Evolutionary conservation across 2,888 invertebrate species (phyloP), one percentile per base, ranked within the genome.

Genomic region (Caenorhabditis sp.): DNA sequence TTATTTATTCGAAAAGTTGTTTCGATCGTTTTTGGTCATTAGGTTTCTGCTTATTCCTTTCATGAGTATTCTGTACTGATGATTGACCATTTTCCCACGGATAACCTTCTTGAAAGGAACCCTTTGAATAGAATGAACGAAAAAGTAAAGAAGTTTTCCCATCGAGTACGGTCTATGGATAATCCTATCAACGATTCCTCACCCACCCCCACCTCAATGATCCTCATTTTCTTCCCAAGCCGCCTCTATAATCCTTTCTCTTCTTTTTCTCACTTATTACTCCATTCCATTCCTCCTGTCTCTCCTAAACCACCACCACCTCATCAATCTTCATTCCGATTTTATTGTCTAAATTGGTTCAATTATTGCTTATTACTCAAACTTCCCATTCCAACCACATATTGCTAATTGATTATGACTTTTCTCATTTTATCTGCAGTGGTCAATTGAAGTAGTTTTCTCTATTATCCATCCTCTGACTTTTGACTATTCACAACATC

Each of bases 271-370:
- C 38, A 24, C 26, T 54, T 22, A 54, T 12, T 14, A 31, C 38
- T 44, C 66, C 31, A 35, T 28, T 19, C 16, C 28, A 8, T 19
- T 35, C 47, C 7, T 28, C 51, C 54, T 58, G 24, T 58, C 58
- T 28, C 51, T 54, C 31, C 24, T 4, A 16, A 26, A 49, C n/a
- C n/a, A 41, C 73, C 73, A 63, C 73, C 63, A 56, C 76, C 76
- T 68, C 76, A 66, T 69, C 69, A 56, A 76, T 76, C 75, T 64
- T 58, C 63, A 49, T 31, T 61, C 47, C n/a, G 14, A 14, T 22
- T 47, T 56, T 28, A 47, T 31, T 58, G 24, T 22, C 14, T 26
- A 70, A 76, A 76, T 76, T 76, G 61, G 16, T 56, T 58, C 28
- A 28, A 19, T 28, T 59, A 0, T n/a, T n/a, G n/a, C n/a, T n/a